Base-by-base conservation (phyloP, 2,797 vertebrate genomes). In the Lacerta bilineata region DNA sequence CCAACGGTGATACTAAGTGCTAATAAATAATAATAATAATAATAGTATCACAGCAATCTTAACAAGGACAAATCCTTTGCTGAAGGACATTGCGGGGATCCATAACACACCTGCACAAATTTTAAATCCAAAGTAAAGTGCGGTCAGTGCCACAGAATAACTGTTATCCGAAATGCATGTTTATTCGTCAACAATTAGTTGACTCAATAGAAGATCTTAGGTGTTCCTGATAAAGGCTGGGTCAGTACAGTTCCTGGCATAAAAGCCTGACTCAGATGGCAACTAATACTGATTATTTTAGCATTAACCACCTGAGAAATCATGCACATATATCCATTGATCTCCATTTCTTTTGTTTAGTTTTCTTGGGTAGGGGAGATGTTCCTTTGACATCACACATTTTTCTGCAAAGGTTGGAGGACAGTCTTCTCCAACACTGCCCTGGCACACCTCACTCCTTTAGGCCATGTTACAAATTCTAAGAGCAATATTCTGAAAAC, bases 121-220 rank as follows among this genome's bases (percentile, higher is more conserved):
- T 83, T 75, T 36, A 83, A 10, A 41, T 76, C 23, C 36, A 61
- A 85, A 87, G 20, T 17, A 76, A 87, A 50, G 36, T 80, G 10
- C 41, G 33, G 29, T 74, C 71, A 74, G 50, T 84, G 33, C 5
- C 36, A 36, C 1, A 82, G 3, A 46, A 41, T 29, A 72, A 80
- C 72, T 76, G 23, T 64, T 18, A 66, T 75, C 17, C 43, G 33
- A 39, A 74, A n/a, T 61, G 8, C 29, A 33, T 50, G 55, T 66
- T 87, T 76, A 50, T 66, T 75, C 8, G n/a, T 59, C 79, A 87
- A 76, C 8, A 76, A 82, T n/a, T 50, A 25, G 25, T 72, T 5
- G 23, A 18, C 78, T 59, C 27, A 77, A 46, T 13, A 25, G 25
- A 59, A 75, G 33, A 46, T 25, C n/a, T 79, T 71, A 78, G 29